Conservation (phyloP, 2,888 invertebrate species). For the Priocnemis perturbator region DNA sequence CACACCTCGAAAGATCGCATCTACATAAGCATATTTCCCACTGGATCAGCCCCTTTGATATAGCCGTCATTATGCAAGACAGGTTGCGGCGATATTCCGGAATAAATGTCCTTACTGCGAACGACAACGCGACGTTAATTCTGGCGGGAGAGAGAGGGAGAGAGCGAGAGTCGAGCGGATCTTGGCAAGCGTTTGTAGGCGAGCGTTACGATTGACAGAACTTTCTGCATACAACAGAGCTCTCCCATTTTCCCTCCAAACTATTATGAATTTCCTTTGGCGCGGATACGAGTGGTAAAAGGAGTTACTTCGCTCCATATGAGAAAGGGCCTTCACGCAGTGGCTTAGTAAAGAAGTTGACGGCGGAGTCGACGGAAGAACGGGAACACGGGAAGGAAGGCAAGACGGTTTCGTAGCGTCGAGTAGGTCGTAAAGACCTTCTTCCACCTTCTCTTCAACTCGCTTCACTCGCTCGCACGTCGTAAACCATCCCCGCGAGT, state of each 20-base stretch:
- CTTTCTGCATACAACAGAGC: too few relatives aligned
- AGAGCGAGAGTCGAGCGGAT: too few relatives aligned
- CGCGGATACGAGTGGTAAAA: conserved; percentile 11
- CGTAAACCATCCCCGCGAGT: conserved; percentile 57
- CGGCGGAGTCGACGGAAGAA: conserved; percentile 20
- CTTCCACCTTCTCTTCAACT: conserved; percentile 41
- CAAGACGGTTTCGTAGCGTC: conserved; percentile 49
- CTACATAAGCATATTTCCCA: too few relatives aligned
- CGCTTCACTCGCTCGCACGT: conserved; percentile 54
- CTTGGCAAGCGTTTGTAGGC: too few relatives aligned
- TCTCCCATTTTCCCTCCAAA: conserved; percentile 14
- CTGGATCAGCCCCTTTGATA: too few relatives aligned
- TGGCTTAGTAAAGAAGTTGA: conserved; percentile 32
- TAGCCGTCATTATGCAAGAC: too few relatives aligned
- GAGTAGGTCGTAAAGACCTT: conserved; percentile 61
- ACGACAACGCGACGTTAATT: too few relatives aligned
- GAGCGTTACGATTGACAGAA: too few relatives aligned
- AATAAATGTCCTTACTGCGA: too few relatives aligned
- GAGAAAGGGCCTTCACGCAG: conserved; percentile 28
- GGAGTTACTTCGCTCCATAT: conserved; percentile 18
- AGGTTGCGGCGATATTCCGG: too few relatives aligned
- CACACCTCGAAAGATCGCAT: too few relatives aligned
- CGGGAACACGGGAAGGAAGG: conserved; percentile 25
- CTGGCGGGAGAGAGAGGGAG: too few relatives aligned
- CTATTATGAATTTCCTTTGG: conserved; percentile 32